Base-by-base conservation (phyloP, 1,140 invertebrate genomes). In the Ruditapes philippinarum region DNA sequence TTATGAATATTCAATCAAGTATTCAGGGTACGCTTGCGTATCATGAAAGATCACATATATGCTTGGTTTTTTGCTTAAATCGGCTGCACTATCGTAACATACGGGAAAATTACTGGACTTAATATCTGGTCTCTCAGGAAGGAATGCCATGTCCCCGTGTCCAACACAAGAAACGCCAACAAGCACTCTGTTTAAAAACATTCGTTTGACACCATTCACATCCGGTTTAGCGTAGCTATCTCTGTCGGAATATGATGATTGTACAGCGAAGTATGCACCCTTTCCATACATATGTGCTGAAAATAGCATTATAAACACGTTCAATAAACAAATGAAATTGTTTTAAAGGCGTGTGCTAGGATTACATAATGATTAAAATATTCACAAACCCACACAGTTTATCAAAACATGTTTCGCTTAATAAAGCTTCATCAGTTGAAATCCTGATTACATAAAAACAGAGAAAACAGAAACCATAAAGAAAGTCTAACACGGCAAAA, bases 191-290 rank as follows among this genome's bases (percentile, higher is more conserved):
- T 25, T 33, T 14, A 19, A 36, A 68, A 31, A 68, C 62, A 68
- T 33, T 7, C 62, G 22, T 28, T 85, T 33, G 17, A 62, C 38
- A 22, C 73, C 33, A 4, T n/a, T 17, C n/a, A 22, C 36, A 28
- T n/a, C n/a, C 87, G 85, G 33, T 5, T 14, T 28, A 7, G 78
- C 28, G 3, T 62, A 36, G 17, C 19, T 33, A 19, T 33, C 36
- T n/a, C 36, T 62, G 22, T 22, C 38, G 11, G 82, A 70, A 38
- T 85, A 74, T 5, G 82, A 85, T 17, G 82, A 62, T 7, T 85
- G 38, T 45, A 17, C 42, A 17, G 82, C 82, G 45, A 85, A 85
- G 68, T 85, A 85, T 0, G 73, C 82, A 25, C 82, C 82, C 12
- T 74, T 17, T 28, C 82, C 82, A 49, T 2, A 51, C 11, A 14